phyloP scores from a whole-genome alignment of 2,888 invertebrate genomes.

The Cotesia congregata region DNA sequence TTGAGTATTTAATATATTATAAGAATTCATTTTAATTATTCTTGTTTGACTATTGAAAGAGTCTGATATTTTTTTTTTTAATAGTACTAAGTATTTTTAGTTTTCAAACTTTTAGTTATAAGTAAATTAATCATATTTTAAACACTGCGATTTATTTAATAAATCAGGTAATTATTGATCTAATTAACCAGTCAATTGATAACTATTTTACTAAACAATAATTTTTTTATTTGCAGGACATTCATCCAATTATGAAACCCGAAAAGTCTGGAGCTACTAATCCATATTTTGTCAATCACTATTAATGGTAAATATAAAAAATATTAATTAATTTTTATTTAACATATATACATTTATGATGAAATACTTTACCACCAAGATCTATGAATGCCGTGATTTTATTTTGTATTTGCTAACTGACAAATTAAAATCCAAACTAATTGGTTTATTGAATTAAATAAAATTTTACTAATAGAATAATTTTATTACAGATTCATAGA shows the following conservation, averaged over 20 bases:
- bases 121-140: neutral
- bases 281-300: neutral
- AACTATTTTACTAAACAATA: neutral
- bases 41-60: constrained; percentile 37
- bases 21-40: neutral
- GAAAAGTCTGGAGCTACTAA: too few relatives aligned
- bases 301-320: neutral
- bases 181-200: neutral
- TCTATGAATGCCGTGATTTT: constrained; percentile 56
- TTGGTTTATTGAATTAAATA: neutral
- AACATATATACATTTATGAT: constrained; percentile 40
- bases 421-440: neutral
- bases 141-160: neutral
- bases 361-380: constrained; percentile 53
- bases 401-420: constrained; percentile 57
- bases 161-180: neutral
- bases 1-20: too few relatives aligned
- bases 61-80: constrained; percentile 1
- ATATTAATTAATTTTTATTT: constrained; percentile 29
- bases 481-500: constrained; percentile 3
- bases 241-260: too few relatives aligned
- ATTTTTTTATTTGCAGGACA: neutral
- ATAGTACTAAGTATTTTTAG: neutral
- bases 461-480: neutral
- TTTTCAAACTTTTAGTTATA: neutral